Conservation (phyloP, 2,888 invertebrate species). For the Actias luna region DNA sequence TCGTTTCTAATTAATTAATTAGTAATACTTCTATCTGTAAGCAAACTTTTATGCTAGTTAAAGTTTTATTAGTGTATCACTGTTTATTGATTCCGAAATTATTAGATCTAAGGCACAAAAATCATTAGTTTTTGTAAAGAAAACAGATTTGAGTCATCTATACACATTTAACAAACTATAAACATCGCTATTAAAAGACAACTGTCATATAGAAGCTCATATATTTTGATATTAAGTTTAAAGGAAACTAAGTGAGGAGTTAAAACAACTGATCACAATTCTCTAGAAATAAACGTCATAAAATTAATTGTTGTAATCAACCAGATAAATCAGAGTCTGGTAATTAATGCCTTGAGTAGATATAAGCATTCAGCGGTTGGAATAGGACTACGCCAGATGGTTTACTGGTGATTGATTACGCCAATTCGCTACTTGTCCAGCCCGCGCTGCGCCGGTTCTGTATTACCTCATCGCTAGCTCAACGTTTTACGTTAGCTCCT, state of each 20-base stretch:
- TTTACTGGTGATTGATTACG: constrained; percentile 69
- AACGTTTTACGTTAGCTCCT: constrained; percentile 26
- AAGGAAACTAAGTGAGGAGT: neutral
- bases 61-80: too few species aligned
- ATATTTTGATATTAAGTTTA: neutral
- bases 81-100: too few species aligned
- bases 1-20: neutral
- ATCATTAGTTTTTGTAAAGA: too few species aligned
- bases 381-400: constrained; percentile 48
- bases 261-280: constrained; percentile 40
- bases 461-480: constrained; percentile 15
- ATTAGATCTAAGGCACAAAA: too few species aligned
- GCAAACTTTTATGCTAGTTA: too few species aligned
- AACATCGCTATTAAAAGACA: neutral
- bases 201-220: too few species aligned
- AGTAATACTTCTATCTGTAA: too few species aligned
- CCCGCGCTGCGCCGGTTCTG: constrained; percentile 21
- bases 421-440: constrained; percentile 69
- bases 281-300: constrained; percentile 48
- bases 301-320: constrained; percentile 12
- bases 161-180: neutral
- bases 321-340: neutral
- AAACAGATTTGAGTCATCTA: too few species aligned
- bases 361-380: constrained; percentile 29
- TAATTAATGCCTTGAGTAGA: constrained; percentile 48